These are phyloP conservation scores for Lynx canadensis DNA, from an alignment of 2,113 vertebrate genomes.

Conservation along the genomic window DNA sequence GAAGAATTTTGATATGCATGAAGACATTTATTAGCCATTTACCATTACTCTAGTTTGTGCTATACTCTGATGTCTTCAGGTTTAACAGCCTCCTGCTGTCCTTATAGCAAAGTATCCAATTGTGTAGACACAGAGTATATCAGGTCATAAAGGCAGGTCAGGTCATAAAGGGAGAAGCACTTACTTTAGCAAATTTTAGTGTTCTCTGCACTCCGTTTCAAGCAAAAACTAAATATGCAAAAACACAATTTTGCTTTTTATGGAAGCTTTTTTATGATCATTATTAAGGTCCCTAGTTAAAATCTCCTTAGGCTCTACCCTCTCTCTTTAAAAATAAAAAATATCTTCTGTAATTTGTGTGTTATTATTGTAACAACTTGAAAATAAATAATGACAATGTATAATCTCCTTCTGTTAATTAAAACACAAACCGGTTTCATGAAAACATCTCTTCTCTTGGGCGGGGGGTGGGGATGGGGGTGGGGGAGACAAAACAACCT, in stretches of 20 bases:
- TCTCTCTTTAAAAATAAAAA: background rate
- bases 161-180: constrained; percentile 36
- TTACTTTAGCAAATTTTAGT: constrained; percentile 34
- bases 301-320: background rate
- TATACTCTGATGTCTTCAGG: background rate
- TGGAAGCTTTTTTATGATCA: background rate
- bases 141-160: constrained; percentile 31
- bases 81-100: constrained; percentile 31
- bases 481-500: background rate
- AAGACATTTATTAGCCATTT: constrained; percentile 33
- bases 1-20: background rate
- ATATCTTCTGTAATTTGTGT: background rate
- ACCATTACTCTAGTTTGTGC: background rate
- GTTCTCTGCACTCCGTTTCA: background rate
- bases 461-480: no score
- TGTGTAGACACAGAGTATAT: background rate
- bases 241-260: constrained; percentile 52
- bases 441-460: constrained; percentile 28
- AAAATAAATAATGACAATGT: constrained; percentile 53
- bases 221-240: constrained; percentile 27
- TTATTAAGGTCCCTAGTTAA: constrained; percentile 29
- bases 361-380: background rate
- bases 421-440: constrained; percentile 17
- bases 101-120: background rate
- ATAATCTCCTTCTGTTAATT: constrained; percentile 44